Conservation (phyloP, 2,113 vertebrate species). For the Trinectes maculatus region DNA sequence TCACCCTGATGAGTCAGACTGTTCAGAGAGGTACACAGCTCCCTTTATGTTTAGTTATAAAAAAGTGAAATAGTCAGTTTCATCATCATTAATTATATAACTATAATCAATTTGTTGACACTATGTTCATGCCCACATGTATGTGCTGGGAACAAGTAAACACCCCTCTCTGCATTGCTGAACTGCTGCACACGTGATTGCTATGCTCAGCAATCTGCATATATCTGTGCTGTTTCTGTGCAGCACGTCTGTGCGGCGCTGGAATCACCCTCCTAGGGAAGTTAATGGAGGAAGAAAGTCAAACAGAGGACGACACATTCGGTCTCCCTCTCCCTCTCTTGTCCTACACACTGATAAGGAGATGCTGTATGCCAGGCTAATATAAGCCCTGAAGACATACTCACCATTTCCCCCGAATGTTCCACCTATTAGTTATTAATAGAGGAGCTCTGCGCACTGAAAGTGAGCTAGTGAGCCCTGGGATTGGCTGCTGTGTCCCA, state of each 20-base stretch:
- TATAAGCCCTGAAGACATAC: constrained; percentile 72
- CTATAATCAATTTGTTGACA: too few species aligned
- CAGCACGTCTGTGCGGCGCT: constrained; percentile 48
- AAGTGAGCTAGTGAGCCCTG: constrained; percentile 63
- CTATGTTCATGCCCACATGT: not conserved
- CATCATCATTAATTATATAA: too few species aligned
- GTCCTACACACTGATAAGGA: constrained; percentile 60
- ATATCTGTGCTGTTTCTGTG: constrained; percentile 42
- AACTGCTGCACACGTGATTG: constrained; percentile 38
- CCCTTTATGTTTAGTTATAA: not conserved
- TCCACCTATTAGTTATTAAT: constrained; percentile 78
- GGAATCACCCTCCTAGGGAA: constrained; percentile 54
- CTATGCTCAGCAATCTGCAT: constrained; percentile 31
- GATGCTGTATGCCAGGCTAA: constrained; percentile 64
- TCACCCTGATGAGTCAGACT: not conserved
- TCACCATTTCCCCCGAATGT: constrained; percentile 66
- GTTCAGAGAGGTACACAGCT: not conserved
- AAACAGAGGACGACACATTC: constrained; percentile 55
- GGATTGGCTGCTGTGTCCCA: constrained; percentile 42
- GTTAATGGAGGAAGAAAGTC: constrained; percentile 68
- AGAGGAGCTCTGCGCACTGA: constrained; percentile 59
- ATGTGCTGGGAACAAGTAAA: not conserved
- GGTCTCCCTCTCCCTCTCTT: constrained; percentile 38
- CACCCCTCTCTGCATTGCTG: constrained; percentile 16
- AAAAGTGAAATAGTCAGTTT: not conserved